Evolutionary conservation across 2,797 vertebrate species (phyloP), one percentile per base, ranked within the genome.

Genomic region (Sebastes minor): DNA sequence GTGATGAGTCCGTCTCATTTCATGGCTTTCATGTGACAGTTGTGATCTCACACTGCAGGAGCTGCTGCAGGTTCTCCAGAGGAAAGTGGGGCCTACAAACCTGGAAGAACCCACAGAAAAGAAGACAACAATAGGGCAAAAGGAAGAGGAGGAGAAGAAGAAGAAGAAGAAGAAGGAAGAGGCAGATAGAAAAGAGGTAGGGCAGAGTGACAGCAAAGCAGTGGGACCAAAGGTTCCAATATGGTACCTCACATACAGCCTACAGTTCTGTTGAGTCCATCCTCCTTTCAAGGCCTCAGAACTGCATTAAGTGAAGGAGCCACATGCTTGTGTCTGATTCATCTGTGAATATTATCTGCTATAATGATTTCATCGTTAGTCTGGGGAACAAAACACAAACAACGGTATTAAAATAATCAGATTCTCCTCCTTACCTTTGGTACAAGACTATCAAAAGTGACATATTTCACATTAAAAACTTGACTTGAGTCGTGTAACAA

Each of bases 61-160:
- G 42, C 86, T 76, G 81, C 74, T 78, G 18, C 78, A 89, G 8
- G 8, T 86, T 70, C 73, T 88, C 16, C 88, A 77, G 8, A 84
- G 56, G 55, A 84, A 59, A 83, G 28, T 12, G 8, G 70, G 64
- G 52, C 32, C 55, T 14, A 4, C 27, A 11, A 74, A 78, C 42
- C 42, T 0, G 4, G 33, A 65, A 10, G 30, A 74, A 57, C 18
- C 38, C 27, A 32, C 20, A 14, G 79, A 81, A 18, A 75, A 79
- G 49, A 76, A 20, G 62, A 63, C 8, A 8, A 3, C 12, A 2
- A 5, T 0, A 2, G 67, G 1, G 2, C 42, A 46, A 28, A 49
- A 53, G 5, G 74, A 81, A 23, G 16, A 83, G 4, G 74, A 57
- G 46, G 69, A 46, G 59, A 55, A 68, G 32, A 66, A 66, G 8